A percentile compares a stretch with the other conserved stretches of the same genome.
Conservation (phyloP, 2,797 vertebrate species). For the Morus bassanus region DNA sequence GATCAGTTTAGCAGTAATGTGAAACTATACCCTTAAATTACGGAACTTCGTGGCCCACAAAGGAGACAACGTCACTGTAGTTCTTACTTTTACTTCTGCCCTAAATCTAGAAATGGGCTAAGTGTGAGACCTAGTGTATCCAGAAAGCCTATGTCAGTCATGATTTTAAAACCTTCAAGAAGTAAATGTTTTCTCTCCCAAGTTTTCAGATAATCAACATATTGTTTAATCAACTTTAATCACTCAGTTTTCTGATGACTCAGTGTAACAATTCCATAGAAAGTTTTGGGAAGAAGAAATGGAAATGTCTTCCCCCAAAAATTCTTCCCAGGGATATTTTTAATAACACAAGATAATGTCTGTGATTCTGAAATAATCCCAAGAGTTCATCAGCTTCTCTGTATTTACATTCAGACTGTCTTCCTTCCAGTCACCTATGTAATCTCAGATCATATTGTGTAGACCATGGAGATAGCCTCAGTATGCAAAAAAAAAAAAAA, state of each 20-base stretch:
- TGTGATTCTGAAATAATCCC: neutral
- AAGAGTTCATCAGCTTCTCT: neutral
- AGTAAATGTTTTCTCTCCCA: neutral
- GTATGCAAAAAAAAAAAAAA: neutral
- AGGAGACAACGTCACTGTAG: neutral
- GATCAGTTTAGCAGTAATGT: neutral
- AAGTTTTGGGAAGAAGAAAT: neutral
- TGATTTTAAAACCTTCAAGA: neutral
- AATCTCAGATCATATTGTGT: neutral
- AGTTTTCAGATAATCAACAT: neutral
- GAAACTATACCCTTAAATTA: neutral
- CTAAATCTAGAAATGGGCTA: neutral
- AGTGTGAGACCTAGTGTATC: neutral
- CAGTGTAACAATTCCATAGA: neutral
- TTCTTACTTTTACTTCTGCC: neutral
- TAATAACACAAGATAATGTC: neutral
- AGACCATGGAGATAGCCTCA: neutral
- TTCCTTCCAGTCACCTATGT: neutral
- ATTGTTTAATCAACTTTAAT: neutral
- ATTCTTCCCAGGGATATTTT: neutral
- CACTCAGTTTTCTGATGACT: neutral
- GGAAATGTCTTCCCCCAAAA: neutral
- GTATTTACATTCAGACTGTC: neutral
- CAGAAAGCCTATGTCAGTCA: neutral
- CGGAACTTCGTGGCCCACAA: neutral